phyloP scores from a whole-genome alignment of 2,797 vertebrate genomes.

The Microtus agrestis region DNA sequence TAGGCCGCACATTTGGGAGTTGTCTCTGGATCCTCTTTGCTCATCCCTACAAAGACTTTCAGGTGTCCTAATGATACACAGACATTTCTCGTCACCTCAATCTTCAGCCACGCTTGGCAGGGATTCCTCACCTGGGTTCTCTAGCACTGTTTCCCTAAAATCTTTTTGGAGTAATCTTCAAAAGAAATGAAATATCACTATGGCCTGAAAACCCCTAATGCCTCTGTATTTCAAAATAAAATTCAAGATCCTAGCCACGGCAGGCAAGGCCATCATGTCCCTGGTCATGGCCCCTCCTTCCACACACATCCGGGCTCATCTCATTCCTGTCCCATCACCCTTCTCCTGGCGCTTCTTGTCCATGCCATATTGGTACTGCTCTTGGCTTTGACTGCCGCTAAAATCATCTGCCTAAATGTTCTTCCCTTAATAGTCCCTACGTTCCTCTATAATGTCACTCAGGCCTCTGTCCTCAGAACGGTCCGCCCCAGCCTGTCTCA shows the following conservation, averaged over 20 bases:
- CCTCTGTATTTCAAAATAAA: not conserved
- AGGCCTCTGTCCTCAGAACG: not conserved
- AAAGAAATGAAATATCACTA: not conserved
- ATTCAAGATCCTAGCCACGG: not conserved
- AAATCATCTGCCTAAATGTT: not conserved
- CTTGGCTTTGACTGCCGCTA: not conserved
- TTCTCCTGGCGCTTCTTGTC: not conserved
- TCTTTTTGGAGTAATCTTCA: not conserved
- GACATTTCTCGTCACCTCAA: not conserved
- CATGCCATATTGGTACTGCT: not conserved
- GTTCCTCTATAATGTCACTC: not conserved
- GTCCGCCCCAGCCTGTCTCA: not conserved
- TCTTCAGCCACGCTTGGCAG: fast-evolving
- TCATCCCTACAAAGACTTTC: not conserved
- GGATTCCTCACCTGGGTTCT: fast-evolving
- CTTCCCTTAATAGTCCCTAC: not conserved
- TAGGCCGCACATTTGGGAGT: not conserved
- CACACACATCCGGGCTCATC: not conserved
- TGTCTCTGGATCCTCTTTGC: not conserved
- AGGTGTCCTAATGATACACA: not conserved
- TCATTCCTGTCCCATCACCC: not conserved
- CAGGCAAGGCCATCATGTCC: not conserved
- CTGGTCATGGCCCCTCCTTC: fast-evolving
- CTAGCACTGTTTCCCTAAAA: too few relatives aligned
- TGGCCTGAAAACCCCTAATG: not conserved